Evolutionary conservation across 1,140 invertebrate species (phyloP).

Genomic region (Philotrypesis tridentata): DNA sequence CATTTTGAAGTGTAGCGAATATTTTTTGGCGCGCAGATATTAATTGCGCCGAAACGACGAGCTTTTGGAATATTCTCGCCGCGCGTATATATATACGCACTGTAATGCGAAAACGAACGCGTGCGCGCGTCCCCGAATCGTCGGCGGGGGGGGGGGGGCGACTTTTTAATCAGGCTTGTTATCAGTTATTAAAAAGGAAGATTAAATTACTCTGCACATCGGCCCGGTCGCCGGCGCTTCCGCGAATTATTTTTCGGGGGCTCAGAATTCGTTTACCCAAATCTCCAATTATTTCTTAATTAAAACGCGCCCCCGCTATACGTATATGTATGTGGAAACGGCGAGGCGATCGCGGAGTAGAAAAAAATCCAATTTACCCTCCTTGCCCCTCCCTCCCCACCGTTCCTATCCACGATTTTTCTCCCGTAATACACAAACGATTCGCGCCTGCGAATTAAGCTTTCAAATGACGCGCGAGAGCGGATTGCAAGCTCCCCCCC

Average conservation of each 20-base stretch:
- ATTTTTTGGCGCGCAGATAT: too few species aligned
- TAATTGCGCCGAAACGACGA: too few species aligned
- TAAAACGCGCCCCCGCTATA: neutral
- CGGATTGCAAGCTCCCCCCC: neutral
- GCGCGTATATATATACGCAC: too few species aligned
- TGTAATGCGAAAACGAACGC: too few species aligned
- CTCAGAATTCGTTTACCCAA: slow-evolving; percentile 1
- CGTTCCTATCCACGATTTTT: neutral
- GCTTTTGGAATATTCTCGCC: too few species aligned
- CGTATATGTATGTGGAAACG: too few species aligned
- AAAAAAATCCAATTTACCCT: slow-evolving; percentile 5
- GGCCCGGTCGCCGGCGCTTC: neutral
- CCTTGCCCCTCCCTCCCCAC: too few species aligned
- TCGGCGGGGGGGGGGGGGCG: too few species aligned
- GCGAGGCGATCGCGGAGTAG: neutral
- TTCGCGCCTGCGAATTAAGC: neutral
- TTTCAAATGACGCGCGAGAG: slow-evolving; percentile 10
- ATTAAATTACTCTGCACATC: neutral
- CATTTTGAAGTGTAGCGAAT: too few species aligned
- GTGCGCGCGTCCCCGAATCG: neutral
- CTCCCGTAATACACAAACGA: neutral
- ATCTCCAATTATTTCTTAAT: slow-evolving; percentile 21
- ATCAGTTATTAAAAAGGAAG: neutral
- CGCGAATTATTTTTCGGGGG: slow-evolving; percentile 12
- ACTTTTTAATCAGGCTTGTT: neutral